phyloP scores from a whole-genome alignment of 2,888 invertebrate species.

The Criorhina ranunculi region DNA sequence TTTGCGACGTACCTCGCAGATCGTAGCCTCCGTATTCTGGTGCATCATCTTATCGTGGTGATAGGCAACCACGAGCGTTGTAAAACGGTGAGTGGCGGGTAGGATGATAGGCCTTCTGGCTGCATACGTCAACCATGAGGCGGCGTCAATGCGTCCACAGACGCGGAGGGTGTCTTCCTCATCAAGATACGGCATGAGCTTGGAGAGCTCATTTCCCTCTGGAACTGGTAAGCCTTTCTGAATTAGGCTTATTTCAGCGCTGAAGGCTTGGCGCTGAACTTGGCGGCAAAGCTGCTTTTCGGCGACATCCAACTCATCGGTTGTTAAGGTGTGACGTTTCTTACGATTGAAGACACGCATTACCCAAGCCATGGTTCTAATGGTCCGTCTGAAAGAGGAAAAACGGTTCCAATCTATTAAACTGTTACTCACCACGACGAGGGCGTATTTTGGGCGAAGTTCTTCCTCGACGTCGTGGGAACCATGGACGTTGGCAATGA shows the following conservation, averaged over 20 bases:
- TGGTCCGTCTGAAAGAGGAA: background rate
- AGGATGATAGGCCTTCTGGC: conserved; percentile 20
- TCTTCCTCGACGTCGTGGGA: conserved; percentile 35
- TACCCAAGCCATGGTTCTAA: conserved; percentile 25
- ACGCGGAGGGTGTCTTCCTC: conserved; percentile 35
- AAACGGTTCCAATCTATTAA: conserved; percentile 20
- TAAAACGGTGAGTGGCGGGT: conserved; percentile 18
- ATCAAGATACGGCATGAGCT: conserved; percentile 44
- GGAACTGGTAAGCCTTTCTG: background rate
- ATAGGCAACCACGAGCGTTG: background rate
- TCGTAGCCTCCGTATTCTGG: conserved; percentile 39
- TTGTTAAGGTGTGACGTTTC: background rate
- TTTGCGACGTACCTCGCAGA: conserved; percentile 28
- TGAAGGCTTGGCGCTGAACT: conserved; percentile 24
- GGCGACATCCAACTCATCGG: conserved; percentile 31
- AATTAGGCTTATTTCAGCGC: conserved; percentile 9
- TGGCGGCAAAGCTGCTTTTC: conserved; percentile 13
- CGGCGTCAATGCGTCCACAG: conserved; percentile 48
- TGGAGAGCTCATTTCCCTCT: conserved; percentile 30
- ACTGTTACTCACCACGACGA: conserved; percentile 20
- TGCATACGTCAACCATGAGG: conserved; percentile 56
- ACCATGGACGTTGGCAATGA: background rate
- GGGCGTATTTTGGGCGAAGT: conserved; percentile 23
- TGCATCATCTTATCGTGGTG: conserved; percentile 3
- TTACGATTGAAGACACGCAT: conserved; percentile 29